phyloP scores from a whole-genome alignment of 2,113 vertebrate species.

The Cavia porcellus region DNA sequence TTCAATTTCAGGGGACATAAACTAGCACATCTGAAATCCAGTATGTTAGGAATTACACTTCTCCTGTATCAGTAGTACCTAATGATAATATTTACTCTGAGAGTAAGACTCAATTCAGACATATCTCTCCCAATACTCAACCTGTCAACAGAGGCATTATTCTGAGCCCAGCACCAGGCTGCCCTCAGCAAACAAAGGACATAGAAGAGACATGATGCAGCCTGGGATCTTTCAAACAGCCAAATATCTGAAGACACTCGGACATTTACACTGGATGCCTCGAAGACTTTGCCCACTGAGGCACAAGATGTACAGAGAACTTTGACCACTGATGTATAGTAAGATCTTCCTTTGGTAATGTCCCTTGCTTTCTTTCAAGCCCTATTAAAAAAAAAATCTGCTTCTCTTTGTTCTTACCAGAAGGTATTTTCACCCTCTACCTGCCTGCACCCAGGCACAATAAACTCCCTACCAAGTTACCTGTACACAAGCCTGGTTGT shows the following conservation, averaged over 20 bases:
- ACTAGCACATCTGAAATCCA: not conserved
- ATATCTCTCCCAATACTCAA: too few species aligned
- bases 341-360: not conserved
- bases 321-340: not conserved
- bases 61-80: not conserved
- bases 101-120: too few species aligned
- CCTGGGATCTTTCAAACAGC: not conserved
- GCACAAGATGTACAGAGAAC: not conserved
- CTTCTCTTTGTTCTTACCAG: not conserved
- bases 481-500: not conserved
- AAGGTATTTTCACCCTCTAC: not conserved
- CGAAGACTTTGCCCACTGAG: not conserved
- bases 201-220: not conserved
- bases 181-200: not conserved
- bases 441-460: not conserved
- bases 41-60: not conserved
- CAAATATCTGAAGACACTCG: not conserved
- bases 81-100: not conserved
- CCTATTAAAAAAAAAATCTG: not conserved
- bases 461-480: not conserved
- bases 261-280: not conserved
- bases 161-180: not conserved
- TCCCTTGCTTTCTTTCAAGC: not conserved
- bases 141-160: too few species aligned
- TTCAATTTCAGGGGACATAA: not conserved